phyloP scores from a whole-genome alignment of 2,888 invertebrate species.

The Yponomeuta evonymella region DNA sequence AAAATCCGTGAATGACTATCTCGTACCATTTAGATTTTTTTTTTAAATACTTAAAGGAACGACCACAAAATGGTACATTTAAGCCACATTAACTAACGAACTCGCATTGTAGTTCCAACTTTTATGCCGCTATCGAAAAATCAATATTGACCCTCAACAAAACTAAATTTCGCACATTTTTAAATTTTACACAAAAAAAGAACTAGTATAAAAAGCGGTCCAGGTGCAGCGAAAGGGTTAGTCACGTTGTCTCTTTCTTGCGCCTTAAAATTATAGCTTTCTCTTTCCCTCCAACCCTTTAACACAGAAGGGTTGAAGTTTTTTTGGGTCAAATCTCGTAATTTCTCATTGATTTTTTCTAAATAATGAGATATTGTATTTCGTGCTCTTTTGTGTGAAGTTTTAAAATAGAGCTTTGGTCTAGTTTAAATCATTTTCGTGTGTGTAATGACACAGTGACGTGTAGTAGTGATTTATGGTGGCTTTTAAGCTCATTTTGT shows the following conservation, averaged over 20 bases:
- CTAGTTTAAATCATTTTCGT: slow-evolving; percentile 32
- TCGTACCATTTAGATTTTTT: background rate
- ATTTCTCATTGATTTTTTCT: slow-evolving; percentile 66
- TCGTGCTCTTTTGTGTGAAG: slow-evolving; percentile 43
- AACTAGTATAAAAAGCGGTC: slow-evolving; percentile 46
- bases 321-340: slow-evolving; percentile 69
- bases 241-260: slow-evolving; percentile 36
- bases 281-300: slow-evolving; percentile 62
- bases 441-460: slow-evolving; percentile 5
- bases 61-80: slow-evolving; percentile 10
- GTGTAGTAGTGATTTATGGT: background rate
- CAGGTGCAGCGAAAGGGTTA: slow-evolving; percentile 72
- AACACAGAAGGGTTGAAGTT: slow-evolving; percentile 46
- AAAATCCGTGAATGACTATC: no score
- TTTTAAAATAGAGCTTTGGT: slow-evolving; percentile 38
- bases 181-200: slow-evolving; percentile 58
- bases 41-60: background rate
- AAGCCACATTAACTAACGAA: slow-evolving; percentile 55
- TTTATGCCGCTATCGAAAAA: slow-evolving; percentile 52
- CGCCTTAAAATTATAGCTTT: slow-evolving; percentile 23
- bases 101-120: slow-evolving; percentile 43
- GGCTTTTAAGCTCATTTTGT: background rate
- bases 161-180: slow-evolving; percentile 70
- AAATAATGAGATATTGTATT: slow-evolving; percentile 72
- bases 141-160: slow-evolving; percentile 70